Conservation (phyloP, 2,797 vertebrate genomes). For the Sylvilagus floridanus region DNA sequence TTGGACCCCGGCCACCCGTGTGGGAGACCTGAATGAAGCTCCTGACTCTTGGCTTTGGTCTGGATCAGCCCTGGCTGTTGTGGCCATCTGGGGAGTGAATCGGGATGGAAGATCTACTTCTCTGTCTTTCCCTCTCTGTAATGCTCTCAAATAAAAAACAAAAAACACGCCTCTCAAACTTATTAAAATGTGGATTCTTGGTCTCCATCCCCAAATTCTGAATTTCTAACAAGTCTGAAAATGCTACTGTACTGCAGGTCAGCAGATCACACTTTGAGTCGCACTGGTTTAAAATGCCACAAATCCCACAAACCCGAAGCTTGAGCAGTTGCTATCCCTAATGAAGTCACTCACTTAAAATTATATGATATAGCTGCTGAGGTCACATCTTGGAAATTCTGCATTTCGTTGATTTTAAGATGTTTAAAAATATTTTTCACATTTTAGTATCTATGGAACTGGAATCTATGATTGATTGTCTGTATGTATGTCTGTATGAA, state of each 20-base stretch:
- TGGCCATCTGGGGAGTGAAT: no score
- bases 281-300: not conserved
- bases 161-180: conserved; percentile 5
- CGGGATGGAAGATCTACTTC: no score
- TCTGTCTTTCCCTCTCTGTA: no score
- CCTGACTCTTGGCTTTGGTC: no score
- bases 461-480: not conserved
- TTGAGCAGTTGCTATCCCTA: not conserved
- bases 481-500: no score
- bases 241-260: not conserved
- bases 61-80: no score
- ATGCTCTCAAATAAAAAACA: not conserved
- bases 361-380: not conserved
- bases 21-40: no score
- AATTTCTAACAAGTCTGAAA: not conserved
- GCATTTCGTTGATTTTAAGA: not conserved
- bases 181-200: not conserved
- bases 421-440: not conserved
- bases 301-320: not conserved
- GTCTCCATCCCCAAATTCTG: not conserved
- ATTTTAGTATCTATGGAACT: not conserved
- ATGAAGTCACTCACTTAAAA: conserved; percentile 1
- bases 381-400: not conserved
- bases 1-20: no score
- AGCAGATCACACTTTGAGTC: not conserved